Conservation (phyloP, 2,888 invertebrate genomes). For the Volucella inanis region DNA sequence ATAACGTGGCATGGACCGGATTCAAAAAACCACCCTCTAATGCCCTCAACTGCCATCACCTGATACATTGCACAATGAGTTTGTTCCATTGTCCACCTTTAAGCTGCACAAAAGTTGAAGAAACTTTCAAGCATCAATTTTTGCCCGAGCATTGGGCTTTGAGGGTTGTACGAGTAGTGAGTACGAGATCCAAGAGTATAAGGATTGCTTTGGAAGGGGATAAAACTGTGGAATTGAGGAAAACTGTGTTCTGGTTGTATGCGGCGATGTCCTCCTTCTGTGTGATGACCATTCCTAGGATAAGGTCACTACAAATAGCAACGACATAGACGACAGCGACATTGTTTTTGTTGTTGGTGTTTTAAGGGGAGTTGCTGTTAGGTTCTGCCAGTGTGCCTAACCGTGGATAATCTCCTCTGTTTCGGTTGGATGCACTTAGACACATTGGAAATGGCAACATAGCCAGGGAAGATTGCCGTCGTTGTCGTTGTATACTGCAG, state of each 20-base stretch:
- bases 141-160: no score
- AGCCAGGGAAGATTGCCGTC: constrained; percentile 64
- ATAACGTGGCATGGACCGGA: constrained; percentile 53
- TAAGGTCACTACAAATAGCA: constrained; percentile 72
- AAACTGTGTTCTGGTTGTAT: background rate
- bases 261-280: constrained; percentile 25
- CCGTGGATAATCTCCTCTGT: constrained; percentile 74
- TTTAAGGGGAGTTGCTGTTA: constrained; percentile 7
- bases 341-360: constrained; percentile 38
- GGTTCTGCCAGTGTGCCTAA: constrained; percentile 65
- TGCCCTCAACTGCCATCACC: constrained; percentile 57
- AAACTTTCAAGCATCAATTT: constrained; percentile 72
- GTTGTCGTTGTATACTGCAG: constrained; percentile 27
- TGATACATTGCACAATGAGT: constrained; percentile 71
- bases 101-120: constrained; percentile 74
- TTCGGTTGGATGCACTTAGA: constrained; percentile 74
- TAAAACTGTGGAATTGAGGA: no score
- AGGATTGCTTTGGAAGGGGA: no score
- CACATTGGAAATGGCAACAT: constrained; percentile 66
- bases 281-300: constrained; percentile 64
- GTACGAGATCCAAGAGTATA: background rate
- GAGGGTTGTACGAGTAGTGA: no score
- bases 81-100: constrained; percentile 72
- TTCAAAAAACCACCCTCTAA: constrained; percentile 47
- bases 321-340: constrained; percentile 26